phyloP scores from a whole-genome alignment of 2,113 vertebrate species.

The Ptilonorhynchus violaceus region DNA sequence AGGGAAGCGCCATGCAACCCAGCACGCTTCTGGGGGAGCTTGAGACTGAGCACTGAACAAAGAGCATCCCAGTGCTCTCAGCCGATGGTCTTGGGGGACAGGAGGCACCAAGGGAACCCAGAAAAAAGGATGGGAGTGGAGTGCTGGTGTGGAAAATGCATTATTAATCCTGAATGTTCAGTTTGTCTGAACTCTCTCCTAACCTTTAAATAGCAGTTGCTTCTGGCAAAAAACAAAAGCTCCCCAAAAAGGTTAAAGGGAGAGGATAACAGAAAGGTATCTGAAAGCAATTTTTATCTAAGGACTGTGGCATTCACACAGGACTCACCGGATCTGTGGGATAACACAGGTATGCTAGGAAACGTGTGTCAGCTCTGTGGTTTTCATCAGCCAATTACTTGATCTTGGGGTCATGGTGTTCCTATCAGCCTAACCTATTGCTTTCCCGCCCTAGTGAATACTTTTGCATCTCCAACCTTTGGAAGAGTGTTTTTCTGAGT shows the following conservation, averaged over 20 bases:
- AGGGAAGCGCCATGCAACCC: not conserved
- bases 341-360: not conserved
- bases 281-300: not conserved
- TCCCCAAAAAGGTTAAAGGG: not conserved
- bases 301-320: not conserved
- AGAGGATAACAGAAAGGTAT: not conserved
- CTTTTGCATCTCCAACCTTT: not conserved
- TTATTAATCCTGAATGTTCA: not conserved
- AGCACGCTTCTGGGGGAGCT: not conserved
- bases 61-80: not conserved
- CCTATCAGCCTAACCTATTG: not conserved
- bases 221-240: not conserved
- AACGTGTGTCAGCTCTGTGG: not conserved
- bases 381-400: not conserved
- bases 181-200: not conserved
- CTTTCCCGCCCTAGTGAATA: not conserved
- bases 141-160: not conserved
- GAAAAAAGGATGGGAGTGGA: not conserved
- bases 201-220: not conserved
- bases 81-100: not conserved
- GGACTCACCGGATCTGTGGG: not conserved
- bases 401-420: not conserved
- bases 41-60: not conserved
- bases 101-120: not conserved
- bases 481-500: not conserved